A percentile compares a stretch with the other conserved stretches of the same genome.
Conservation (phyloP, 2,888 invertebrate genomes). For the Cerceris ruficornis region DNA sequence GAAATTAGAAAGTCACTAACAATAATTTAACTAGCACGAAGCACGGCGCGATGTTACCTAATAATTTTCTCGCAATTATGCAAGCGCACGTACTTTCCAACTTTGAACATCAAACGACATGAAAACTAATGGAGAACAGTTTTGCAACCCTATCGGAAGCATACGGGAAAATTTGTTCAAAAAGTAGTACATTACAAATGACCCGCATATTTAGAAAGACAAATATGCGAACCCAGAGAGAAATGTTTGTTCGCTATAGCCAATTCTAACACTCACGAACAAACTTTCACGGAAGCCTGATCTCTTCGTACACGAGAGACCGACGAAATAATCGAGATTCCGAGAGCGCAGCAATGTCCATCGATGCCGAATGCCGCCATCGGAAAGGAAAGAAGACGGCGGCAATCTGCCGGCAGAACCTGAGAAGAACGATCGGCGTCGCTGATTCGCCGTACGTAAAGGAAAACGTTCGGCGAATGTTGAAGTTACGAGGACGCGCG, state of each 20-base stretch:
- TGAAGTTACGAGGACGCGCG: conserved; percentile 50
- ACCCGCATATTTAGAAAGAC: too few species aligned
- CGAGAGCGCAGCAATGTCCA: conserved; percentile 15
- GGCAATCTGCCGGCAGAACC: conserved; percentile 30
- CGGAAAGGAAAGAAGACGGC: conserved; percentile 40
- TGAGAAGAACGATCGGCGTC: conserved; percentile 35
- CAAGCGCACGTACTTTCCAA: too few species aligned
- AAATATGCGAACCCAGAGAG: too few species aligned
- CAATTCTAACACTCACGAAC: conserved; percentile 20
- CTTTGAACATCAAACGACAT: too few species aligned
- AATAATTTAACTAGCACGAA: too few species aligned
- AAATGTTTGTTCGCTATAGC: neutral
- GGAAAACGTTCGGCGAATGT: conserved; percentile 33
- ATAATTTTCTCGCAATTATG: too few species aligned
- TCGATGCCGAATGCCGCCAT: conserved; percentile 9
- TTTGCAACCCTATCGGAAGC: too few species aligned
- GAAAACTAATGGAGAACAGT: too few species aligned
- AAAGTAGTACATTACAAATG: too few species aligned
- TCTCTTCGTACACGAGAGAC: conserved; percentile 25
- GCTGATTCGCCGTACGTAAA: conserved; percentile 28
- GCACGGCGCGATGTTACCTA: too few species aligned
- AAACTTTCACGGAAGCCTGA: conserved; percentile 28
- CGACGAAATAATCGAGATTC: conserved; percentile 44
- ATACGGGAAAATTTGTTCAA: too few species aligned
- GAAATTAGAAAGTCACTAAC: too few species aligned